These are phyloP conservation scores for Eupithecia pulchellata DNA, from an alignment of 2,888 invertebrate genomes.

Conservation along the genomic window DNA sequence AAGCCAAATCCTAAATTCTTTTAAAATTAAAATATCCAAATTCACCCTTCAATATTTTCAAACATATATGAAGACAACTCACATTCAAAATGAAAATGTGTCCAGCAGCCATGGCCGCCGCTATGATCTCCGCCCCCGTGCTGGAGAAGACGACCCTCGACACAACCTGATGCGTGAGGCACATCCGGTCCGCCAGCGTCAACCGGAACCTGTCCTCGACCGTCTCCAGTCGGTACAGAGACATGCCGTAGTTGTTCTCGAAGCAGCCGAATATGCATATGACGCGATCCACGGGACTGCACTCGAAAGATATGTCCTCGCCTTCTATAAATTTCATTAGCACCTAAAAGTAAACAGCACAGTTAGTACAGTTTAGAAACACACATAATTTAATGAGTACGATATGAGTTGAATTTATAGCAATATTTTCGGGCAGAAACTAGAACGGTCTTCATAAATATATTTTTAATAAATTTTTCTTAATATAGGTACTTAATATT, in stretches of 20 bases:
- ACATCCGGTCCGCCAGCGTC: constrained; percentile 50
- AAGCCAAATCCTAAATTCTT: too few relatives aligned
- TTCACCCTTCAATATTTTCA: neutral
- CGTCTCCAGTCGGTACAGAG: constrained; percentile 47
- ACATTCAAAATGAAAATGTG: constrained; percentile 76
- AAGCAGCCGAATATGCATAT: constrained; percentile 66
- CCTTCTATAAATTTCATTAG: constrained; percentile 62
- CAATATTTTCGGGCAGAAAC: neutral
- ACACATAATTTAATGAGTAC: neutral
- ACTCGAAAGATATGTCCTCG: constrained; percentile 63
- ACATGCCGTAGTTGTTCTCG: constrained; percentile 66
- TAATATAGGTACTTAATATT: too few relatives aligned
- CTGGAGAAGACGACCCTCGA: constrained; percentile 69
- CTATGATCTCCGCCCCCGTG: constrained; percentile 66
- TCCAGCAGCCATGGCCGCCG: constrained; percentile 76
- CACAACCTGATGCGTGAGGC: constrained; percentile 77
- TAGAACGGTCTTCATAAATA: too few relatives aligned
- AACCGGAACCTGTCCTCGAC: constrained; percentile 40
- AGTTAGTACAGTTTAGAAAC: too few relatives aligned
- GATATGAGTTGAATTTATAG: neutral
- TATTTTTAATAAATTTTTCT: too few relatives aligned
- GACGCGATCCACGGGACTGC: constrained; percentile 71
- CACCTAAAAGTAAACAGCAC: constrained; percentile 51
- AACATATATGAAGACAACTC: constrained; percentile 8
- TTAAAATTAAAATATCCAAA: neutral